Base-by-base conservation (phyloP, 2,797 vertebrate species). In the Neosalanx taihuensis region DNA sequence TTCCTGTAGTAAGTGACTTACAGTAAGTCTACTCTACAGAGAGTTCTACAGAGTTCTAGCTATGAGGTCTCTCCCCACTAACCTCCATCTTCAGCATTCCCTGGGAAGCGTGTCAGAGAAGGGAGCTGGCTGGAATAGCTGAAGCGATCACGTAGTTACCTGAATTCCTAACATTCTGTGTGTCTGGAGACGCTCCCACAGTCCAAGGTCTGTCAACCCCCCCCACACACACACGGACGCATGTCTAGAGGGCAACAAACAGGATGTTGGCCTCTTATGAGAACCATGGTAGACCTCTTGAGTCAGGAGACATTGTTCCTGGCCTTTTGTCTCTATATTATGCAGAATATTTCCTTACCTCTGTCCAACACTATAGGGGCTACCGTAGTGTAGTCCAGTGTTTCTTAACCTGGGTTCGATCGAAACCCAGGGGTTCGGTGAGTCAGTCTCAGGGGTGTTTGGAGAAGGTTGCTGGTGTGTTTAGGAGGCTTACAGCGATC, bases 121-220 rank as follows among this genome's bases (percentile, higher is more conserved):
- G 66, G 72, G 29, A 70, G 58, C 77, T 49, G 6, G 41, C 72
- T 59, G 81, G 86, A 88, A 74, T 90, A 84, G 87, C 77, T 81
- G 81, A 86, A 83, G 79, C 79, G 77, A 88, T 86, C 80, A 78
- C 77, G 75, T 53, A 53, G 15, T n/a, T 85, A 88, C 87, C 89
- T 90, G 84, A 85, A 90, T 91, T 91, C 88, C 83, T 87, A 74
- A 76, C 87, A 90, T 91, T 90, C 87, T 83, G 67, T 35, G 66
- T 78, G 74, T 77, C 66, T 78, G 74, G 76, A 64, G 85, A 83
- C 86, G 75, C 77, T 81, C 83, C 76, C 76, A 76, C 79, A 80
- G 84, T 77, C 77, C 6, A 73, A 82, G 79, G 15, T n/a, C 72
- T 80, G 51, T 53, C 17, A 53, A 3, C 18, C 51, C 51, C 15